Evolutionary conservation across 37 sponge, comb jelly and placozoan species (phyloP), one percentile per base, ranked within the genome.

Genomic region (Aplysina aerophoba): DNA sequence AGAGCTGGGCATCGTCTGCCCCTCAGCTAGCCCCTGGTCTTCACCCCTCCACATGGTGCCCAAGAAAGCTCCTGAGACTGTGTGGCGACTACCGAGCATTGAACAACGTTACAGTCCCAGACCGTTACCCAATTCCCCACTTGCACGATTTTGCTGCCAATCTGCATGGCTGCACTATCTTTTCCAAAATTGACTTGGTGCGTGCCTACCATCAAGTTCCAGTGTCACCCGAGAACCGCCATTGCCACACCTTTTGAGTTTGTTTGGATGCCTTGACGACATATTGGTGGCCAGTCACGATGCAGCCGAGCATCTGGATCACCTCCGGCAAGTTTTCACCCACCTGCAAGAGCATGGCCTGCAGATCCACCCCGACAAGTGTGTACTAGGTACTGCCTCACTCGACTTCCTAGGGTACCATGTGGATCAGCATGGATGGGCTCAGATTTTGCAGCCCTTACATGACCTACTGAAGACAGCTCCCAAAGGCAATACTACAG

Each of bases 31-130:
- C 37, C 58, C 64, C 65, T 85, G 90, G 73, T 61, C 83, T 31
- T 73, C 87, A 22, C 66, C 86, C 34, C 50, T 82, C 11, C 86
- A 90, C 86, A 85, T 90, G 90, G 83, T 90, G 54, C 86, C 89
- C 3, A 27, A 4, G 64, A 79, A 84, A 55, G 31, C 85, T 4
- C 56, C 80, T 41, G 89, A 66, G 81, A 13, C 89, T 85, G 22
- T 89, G 89, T 55, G 85, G 89, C 1, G 81, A 89, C 44, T 84
- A 84, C 60, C 50, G 85, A 37, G 36, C 73, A 4, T 72, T 73
- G 58, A 67, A 84, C 20, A 57, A 55, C 11, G 60, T 58, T 57
- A 87, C 82, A 35, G 86, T 79, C 24, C 86, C 79, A 20, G 77
- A 85, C 63, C 38, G 85, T 27, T 85, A 85, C 60, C 83, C 82